Percentiles rank a stretch among this genome's conserved stretches.
phyloP scores from a whole-genome alignment of 2,113 vertebrate species.

The Zapus hudsonius region DNA sequence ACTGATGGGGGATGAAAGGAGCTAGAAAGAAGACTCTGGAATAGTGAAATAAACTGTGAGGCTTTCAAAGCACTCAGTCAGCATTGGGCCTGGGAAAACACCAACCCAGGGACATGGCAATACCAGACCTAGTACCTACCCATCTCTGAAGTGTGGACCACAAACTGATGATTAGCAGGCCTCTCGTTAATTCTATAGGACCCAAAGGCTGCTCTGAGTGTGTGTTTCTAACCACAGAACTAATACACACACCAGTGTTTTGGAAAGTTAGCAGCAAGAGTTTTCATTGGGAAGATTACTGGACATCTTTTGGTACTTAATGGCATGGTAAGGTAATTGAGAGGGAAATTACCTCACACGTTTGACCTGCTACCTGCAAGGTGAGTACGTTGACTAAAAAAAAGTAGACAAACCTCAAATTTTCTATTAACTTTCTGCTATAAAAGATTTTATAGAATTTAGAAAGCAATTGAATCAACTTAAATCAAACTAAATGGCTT shows the following conservation, averaged over 20 bases:
- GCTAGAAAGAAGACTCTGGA: neutral
- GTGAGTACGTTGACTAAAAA: neutral
- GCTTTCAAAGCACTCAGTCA: neutral
- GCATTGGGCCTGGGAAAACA: neutral
- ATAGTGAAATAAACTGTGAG: neutral
- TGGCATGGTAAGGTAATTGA: too few relatives aligned
- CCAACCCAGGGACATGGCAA: neutral
- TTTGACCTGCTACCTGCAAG: too few relatives aligned
- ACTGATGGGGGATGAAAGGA: neutral
- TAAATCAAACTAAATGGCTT: neutral
- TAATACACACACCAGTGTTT: neutral
- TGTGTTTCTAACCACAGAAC: neutral
- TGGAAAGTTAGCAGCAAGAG: neutral
- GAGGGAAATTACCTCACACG: too few relatives aligned
- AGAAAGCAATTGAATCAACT: neutral
- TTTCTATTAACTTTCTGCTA: neutral
- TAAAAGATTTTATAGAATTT: neutral
- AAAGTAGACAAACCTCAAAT: neutral
- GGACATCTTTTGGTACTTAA: neutral
- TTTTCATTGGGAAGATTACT: neutral
- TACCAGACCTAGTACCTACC: neutral
- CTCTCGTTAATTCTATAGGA: neutral
- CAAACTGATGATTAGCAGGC: neutral
- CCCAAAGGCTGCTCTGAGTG: neutral
- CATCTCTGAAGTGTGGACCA: neutral